Evolutionary conservation across 2,888 invertebrate genomes (phyloP).

Genomic region (Nomada hirtipes): DNA sequence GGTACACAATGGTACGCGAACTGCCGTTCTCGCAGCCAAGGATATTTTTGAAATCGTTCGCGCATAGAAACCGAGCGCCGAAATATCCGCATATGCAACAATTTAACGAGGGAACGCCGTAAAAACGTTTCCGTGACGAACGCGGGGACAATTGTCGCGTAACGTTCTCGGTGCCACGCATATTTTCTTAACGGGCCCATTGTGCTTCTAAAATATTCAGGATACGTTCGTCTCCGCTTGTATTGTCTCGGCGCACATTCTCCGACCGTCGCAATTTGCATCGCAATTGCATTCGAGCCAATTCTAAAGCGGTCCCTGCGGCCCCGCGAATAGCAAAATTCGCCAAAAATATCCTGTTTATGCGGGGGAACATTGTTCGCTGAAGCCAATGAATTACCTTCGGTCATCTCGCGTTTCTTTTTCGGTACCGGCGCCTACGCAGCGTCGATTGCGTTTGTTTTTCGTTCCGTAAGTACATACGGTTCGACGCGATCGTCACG

Average conservation of each 20-base stretch:
- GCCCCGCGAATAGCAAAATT: constrained; percentile 71
- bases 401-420: not conserved
- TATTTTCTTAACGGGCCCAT: too few species aligned
- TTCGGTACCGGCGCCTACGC: not conserved
- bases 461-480: not conserved
- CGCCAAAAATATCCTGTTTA: constrained; percentile 58
- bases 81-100: not conserved
- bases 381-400: not conserved
- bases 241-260: not conserved
- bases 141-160: not conserved
- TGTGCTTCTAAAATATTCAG: too few species aligned
- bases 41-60: constrained; percentile 50
- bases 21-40: constrained; percentile 41
- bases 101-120: not conserved
- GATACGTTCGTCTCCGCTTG: not conserved
- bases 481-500: not conserved
- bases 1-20: constrained; percentile 16
- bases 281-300: constrained; percentile 51
- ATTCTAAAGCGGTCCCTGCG: constrained; percentile 59
- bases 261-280: constrained; percentile 1
- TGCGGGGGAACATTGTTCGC: constrained; percentile 1
- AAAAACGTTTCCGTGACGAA: not conserved
- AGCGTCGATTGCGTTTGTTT: not conserved
- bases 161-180: too few species aligned
- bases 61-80: constrained; percentile 2